Percentiles rank a stretch among this genome's conserved stretches.
Conservation (phyloP, 1,140 invertebrate species). For the Aphidius ervi region DNA sequence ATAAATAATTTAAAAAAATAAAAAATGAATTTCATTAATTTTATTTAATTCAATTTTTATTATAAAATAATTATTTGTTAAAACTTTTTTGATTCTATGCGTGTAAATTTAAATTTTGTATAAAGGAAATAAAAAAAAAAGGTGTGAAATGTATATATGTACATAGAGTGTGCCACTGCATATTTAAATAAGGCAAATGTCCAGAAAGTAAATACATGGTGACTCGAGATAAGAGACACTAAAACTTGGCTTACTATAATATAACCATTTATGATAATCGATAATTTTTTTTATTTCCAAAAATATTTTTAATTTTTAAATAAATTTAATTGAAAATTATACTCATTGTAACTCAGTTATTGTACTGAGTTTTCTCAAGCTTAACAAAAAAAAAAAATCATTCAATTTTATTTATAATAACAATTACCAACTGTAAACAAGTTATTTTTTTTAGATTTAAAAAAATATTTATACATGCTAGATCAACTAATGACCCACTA, state of each 20-base stretch:
- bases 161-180: conserved; percentile 39
- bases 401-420: conserved; percentile 12
- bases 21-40: no score
- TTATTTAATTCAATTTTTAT: no score
- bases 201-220: conserved; percentile 42
- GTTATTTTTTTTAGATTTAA: no score
- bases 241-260: not conserved
- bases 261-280: not conserved
- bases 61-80: no score
- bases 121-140: conserved; percentile 22
- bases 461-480: no score
- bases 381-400: not conserved
- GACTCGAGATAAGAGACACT: conserved; percentile 19
- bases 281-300: not conserved
- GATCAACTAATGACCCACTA: no score
- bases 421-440: no score
- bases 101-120: conserved; percentile 32
- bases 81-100: not conserved
- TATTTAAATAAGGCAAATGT: conserved; percentile 40
- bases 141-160: conserved; percentile 26
- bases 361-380: no score
- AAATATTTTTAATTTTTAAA: not conserved
- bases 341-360: no score
- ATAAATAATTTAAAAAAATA: no score
- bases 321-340: not conserved